These are phyloP conservation scores for Bombyx mandarina DNA, from an alignment of 1,140 invertebrate genomes.

Conservation along the genomic window DNA sequence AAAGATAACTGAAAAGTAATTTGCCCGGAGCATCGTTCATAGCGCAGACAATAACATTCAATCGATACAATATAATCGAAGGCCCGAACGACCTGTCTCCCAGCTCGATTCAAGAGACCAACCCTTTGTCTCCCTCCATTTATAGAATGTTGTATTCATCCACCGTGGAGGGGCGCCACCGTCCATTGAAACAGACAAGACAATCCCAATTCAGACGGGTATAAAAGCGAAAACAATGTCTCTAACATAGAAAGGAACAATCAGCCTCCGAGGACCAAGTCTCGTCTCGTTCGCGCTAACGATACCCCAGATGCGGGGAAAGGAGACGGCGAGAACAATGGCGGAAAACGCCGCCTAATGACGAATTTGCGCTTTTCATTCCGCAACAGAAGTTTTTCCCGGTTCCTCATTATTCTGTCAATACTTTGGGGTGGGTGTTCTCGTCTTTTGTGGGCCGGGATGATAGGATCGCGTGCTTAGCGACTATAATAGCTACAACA, in stretches of 20 bases:
- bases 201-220: slow-evolving; percentile 70
- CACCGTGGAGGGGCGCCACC: slow-evolving; percentile 63
- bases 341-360: slow-evolving; percentile 67
- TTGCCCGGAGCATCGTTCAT: slow-evolving; percentile 65
- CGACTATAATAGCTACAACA: slow-evolving; percentile 22
- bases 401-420: slow-evolving; percentile 65
- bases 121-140: slow-evolving; percentile 65
- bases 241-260: slow-evolving; percentile 71
- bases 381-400: slow-evolving; percentile 69
- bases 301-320: slow-evolving; percentile 20
- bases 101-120: slow-evolving; percentile 64
- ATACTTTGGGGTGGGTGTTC: slow-evolving; percentile 55
- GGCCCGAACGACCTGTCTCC: slow-evolving; percentile 60
- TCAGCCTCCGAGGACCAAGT: slow-evolving; percentile 58
- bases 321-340: slow-evolving; percentile 54
- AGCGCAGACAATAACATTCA: slow-evolving; percentile 55
- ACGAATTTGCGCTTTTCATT: slow-evolving; percentile 72
- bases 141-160: slow-evolving; percentile 63
- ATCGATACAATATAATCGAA: slow-evolving; percentile 69
- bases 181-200: slow-evolving; percentile 70
- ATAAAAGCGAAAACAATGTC: slow-evolving; percentile 72
- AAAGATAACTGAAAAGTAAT: slow-evolving; percentile 49
- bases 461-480: slow-evolving; percentile 51
- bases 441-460: slow-evolving; percentile 37
- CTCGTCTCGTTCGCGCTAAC: slow-evolving; percentile 41